Conservation (phyloP, 1,140 invertebrate species). For the Babylonia areolata region DNA sequence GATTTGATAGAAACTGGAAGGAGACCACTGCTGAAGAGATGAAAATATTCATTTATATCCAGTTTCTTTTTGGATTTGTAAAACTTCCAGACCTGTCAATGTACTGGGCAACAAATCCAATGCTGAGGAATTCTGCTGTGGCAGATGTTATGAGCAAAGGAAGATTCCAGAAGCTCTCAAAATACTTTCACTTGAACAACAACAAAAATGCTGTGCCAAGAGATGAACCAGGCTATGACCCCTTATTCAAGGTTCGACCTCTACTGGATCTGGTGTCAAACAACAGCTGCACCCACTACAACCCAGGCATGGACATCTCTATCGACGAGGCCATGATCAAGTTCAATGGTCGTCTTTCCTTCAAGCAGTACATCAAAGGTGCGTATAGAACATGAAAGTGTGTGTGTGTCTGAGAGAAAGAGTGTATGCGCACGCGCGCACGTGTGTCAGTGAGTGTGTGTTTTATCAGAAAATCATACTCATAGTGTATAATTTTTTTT, state of each 20-base stretch:
- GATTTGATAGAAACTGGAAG: neutral
- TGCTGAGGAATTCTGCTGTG: conserved; percentile 39
- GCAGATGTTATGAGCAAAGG: conserved; percentile 40
- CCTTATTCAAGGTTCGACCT: conserved; percentile 51
- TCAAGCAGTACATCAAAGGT: conserved; percentile 77
- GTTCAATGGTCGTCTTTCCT: conserved; percentile 73
- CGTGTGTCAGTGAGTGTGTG: too few species aligned
- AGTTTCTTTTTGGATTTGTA: conserved; percentile 36
- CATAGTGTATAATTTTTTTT: too few species aligned
- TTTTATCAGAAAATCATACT: too few species aligned
- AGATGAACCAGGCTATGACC: conserved; percentile 45
- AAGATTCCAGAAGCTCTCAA: conserved; percentile 48
- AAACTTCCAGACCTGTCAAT: conserved; percentile 24
- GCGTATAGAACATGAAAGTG: neutral
- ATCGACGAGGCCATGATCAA: conserved; percentile 76
- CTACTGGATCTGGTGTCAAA: conserved; percentile 39
- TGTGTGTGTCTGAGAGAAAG: too few species aligned
- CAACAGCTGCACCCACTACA: conserved; percentile 38
- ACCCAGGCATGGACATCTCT: conserved; percentile 36
- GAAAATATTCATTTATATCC: conserved; percentile 1
- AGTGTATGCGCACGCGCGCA: too few species aligned
- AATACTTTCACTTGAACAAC: conserved; percentile 53
- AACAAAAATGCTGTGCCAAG: conserved; percentile 7
- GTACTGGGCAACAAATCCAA: conserved; percentile 45
- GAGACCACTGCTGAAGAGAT: neutral